These are phyloP conservation scores for Acanthurus lineatus DNA, from an alignment of 2,797 vertebrate species.

Conservation along the genomic window DNA sequence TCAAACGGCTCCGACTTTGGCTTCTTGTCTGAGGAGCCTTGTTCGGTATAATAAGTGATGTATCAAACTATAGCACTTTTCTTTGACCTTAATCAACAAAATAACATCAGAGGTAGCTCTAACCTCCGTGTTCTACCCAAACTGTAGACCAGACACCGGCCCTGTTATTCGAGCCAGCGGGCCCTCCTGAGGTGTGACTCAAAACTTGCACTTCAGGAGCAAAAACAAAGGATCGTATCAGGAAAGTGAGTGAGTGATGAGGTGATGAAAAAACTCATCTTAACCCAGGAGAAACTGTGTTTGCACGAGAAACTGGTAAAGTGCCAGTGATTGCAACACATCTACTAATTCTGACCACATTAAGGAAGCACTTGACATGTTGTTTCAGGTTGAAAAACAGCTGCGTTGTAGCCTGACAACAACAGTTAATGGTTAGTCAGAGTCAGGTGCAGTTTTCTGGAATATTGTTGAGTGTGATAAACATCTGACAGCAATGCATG, in stretches of 20 bases:
- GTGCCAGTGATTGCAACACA: neutral
- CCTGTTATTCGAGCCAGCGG: neutral
- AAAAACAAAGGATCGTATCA: slow-evolving; percentile 17
- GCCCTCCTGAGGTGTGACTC: neutral
- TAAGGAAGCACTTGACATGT: neutral
- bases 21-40: slow-evolving; percentile 13
- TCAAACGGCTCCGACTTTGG: slow-evolving; percentile 25
- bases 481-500: neutral
- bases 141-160: slow-evolving; percentile 18
- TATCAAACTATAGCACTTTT: slow-evolving; percentile 5
- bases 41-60: neutral
- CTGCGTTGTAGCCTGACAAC: neutral
- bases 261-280: slow-evolving; percentile 65
- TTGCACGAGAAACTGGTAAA: neutral
- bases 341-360: slow-evolving; percentile 1
- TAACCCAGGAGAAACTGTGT: slow-evolving; percentile 23
- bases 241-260: slow-evolving; percentile 28
- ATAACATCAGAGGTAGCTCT: neutral
- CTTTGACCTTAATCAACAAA: slow-evolving; percentile 10
- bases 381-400: neutral
- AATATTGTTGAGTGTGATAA: neutral
- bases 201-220: slow-evolving; percentile 17
- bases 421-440: too few species aligned
- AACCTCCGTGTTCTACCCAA: neutral
- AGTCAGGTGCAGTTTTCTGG: neutral